Conservation (phyloP, 2,797 vertebrate species). For the Odontamblyopus rebecca region DNA sequence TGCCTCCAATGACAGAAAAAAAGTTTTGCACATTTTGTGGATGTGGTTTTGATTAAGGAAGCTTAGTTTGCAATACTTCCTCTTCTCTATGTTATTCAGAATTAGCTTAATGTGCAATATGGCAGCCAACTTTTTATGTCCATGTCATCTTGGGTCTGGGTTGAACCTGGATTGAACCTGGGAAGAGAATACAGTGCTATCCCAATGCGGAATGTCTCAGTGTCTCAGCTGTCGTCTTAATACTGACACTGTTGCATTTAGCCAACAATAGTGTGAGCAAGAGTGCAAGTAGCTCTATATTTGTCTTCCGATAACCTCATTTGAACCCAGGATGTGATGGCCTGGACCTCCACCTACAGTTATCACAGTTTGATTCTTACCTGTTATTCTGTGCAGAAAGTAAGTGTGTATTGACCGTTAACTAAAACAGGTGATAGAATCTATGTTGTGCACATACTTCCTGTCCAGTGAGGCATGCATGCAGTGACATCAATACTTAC, state of each 20-base stretch:
- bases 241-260: conserved; percentile 1
- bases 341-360: not conserved
- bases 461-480: not conserved
- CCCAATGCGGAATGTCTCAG: conserved; percentile 6
- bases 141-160: not conserved
- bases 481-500: not conserved
- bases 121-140: not conserved
- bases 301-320: conserved; percentile 9
- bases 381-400: not conserved
- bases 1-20: not conserved
- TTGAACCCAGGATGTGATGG: conserved; percentile 12
- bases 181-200: not conserved
- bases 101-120: not conserved
- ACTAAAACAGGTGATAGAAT: not conserved
- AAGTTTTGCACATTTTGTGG: conserved; percentile 2
- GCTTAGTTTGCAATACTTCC: conserved; percentile 1
- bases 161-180: not conserved
- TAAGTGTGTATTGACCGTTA: not conserved
- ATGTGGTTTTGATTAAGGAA: conserved; percentile 6
- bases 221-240: conserved; percentile 13
- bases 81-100: conserved; percentile 10
- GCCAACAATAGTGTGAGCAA: conserved; percentile 13
- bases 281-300: conserved; percentile 11
- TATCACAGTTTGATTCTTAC: not conserved
- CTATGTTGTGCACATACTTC: not conserved